Base-by-base conservation (phyloP, 2,797 vertebrate species). In the Hyperoplus immaculatus region DNA sequence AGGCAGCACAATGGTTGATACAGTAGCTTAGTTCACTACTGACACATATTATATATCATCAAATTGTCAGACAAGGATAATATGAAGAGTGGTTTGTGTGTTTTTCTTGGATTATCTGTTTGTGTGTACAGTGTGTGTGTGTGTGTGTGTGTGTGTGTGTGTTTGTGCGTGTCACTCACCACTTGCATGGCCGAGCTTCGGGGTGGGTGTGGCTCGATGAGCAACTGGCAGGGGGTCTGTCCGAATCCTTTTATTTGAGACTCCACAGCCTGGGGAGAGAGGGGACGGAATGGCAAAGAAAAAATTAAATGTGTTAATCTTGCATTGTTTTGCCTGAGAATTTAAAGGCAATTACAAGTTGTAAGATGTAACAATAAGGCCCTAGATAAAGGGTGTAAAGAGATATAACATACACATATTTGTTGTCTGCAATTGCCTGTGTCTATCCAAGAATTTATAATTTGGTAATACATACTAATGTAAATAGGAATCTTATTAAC, bases 231-330 rank as follows among this genome's bases (percentile, higher is more conserved):
- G 81, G 98, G 97, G 46, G 97, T 99, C 95, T 99, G 98, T 93
- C 98, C 98, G 91, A 99, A 99, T 92, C 98, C 98, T 90, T 97
- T 96, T 85, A 99, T 98, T 92, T 99, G 98, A 94, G 97, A 96
- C 95, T 99, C 98, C 36, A 98, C 97, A 76, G 97, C 98, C 98
- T 99, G 92, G 51, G 47, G 51, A 69, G 12, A 46, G 8, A 63
- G 11, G 18, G 11, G 7, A 38, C 43, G 15, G 38, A 41, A 4
- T 9, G 15, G 16, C 3, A 68, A n/a, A 69, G 8, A 56, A 15
- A 14, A n/a, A 5, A 49, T 7, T 15, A 57, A 15, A 58, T 4
- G 2, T 43, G 6, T 68, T 58, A 61, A 15, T 86, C 16, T 72
- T 77, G 8, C 9, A 45, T 65, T 6, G 45, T 9, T 54, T 16